Evolutionary conservation across 2,113 vertebrate species (phyloP).

Genomic region (Chloebia gouldiae): DNA sequence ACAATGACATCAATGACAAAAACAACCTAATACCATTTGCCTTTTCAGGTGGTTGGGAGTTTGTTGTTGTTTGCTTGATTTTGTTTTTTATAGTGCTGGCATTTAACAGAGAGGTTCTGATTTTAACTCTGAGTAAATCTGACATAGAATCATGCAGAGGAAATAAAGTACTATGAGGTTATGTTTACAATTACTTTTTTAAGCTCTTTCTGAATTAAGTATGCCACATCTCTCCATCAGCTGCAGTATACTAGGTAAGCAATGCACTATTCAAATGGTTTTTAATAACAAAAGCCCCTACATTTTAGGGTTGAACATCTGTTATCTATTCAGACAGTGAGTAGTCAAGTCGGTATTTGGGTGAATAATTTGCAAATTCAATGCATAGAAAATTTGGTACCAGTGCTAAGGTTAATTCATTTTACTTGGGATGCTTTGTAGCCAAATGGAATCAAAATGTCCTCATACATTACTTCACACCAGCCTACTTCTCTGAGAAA

Average conservation of each 20-base stretch:
- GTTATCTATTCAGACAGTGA: constrained; percentile 38
- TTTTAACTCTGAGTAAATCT: constrained; percentile 6
- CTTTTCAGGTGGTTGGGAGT: background rate
- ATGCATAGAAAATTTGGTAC: constrained; percentile 27
- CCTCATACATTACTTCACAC: background rate
- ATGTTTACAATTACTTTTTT: background rate
- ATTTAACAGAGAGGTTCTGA: background rate
- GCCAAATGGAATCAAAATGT: constrained; percentile 40
- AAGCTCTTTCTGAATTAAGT: background rate
- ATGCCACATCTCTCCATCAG: background rate
- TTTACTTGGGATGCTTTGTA: constrained; percentile 29
- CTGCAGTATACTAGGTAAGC: background rate
- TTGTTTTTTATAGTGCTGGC: background rate
- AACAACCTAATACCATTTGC: background rate
- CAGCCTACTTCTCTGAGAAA: background rate
- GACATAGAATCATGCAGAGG: background rate
- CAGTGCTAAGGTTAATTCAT: constrained; percentile 40
- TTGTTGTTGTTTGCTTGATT: background rate
- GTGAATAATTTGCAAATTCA: constrained; percentile 51
- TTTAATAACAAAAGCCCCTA: constrained; percentile 16
- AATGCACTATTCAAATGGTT: constrained; percentile 4
- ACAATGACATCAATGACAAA: background rate
- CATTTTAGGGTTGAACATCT: constrained; percentile 23
- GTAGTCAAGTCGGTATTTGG: constrained; percentile 33
- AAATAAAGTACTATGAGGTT: background rate